These are phyloP conservation scores for Odontamblyopus rebecca DNA, from an alignment of 2,797 vertebrate species.

Conservation along the genomic window DNA sequence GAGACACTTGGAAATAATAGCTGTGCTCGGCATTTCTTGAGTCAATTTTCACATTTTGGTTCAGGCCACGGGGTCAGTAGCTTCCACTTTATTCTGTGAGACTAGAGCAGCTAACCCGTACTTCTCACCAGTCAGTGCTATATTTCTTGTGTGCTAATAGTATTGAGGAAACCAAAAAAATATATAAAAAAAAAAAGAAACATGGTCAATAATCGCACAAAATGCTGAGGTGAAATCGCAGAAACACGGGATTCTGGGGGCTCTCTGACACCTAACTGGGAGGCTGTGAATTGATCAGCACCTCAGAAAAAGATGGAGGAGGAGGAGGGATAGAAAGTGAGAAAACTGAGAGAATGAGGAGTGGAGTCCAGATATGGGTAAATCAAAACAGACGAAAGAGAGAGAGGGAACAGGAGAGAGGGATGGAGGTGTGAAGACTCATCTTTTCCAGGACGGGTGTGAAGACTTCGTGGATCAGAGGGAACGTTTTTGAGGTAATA, in stretches of 20 bases:
- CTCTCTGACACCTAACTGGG: constrained; percentile 75
- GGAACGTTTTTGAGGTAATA: constrained; percentile 65
- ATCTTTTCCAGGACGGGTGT: constrained; percentile 72
- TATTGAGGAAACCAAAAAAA: constrained; percentile 64
- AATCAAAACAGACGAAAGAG: constrained; percentile 44
- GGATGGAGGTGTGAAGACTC: constrained; percentile 72
- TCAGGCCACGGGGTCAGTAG: constrained; percentile 55
- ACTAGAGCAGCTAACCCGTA: constrained; percentile 57
- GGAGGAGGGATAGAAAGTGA: constrained; percentile 38
- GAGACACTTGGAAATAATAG: constrained; percentile 40
- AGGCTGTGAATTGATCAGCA: constrained; percentile 86
- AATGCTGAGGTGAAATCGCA: constrained; percentile 28
- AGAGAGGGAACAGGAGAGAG: constrained; percentile 33
- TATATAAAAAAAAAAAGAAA: constrained; percentile 9
- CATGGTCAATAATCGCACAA: not conserved
- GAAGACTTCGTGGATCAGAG: constrained; percentile 53
- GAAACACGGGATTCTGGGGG: constrained; percentile 10
- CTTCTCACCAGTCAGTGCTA: constrained; percentile 58
- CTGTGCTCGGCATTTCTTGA: constrained; percentile 42
- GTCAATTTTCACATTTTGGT: constrained; percentile 72
- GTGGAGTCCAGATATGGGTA: constrained; percentile 47
- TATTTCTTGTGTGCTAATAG: constrained; percentile 85
- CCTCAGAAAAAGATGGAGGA: constrained; percentile 57
- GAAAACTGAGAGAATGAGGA: constrained; percentile 47
- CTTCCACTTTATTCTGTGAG: constrained; percentile 53